phyloP scores from a whole-genome alignment of 2,113 vertebrate species.

The Periophthalmus modestus region DNA sequence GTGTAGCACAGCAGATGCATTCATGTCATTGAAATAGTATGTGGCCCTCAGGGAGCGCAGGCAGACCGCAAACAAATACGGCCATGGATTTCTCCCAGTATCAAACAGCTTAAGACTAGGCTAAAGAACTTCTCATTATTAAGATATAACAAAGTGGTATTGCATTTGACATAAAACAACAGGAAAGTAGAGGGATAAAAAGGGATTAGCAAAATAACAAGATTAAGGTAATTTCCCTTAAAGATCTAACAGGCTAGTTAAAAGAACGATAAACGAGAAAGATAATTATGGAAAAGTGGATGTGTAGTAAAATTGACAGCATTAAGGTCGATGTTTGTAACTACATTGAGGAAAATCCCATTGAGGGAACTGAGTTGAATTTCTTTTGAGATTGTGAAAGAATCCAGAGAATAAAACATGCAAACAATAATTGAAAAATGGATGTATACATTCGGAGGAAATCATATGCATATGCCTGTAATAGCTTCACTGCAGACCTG shows the following conservation, averaged over 20 bases:
- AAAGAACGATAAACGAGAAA: too few species aligned
- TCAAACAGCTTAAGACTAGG: slow-evolving; percentile 18
- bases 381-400: not conserved
- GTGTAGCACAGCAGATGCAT: slow-evolving; percentile 70
- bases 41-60: slow-evolving; percentile 49
- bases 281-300: not conserved
- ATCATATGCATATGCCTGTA: not conserved
- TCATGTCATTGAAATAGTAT: slow-evolving; percentile 74
- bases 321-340: slow-evolving; percentile 4
- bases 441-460: not conserved
- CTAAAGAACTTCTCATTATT: slow-evolving; percentile 14
- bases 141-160: not conserved
- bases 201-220: not conserved
- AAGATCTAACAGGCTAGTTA: not conserved
- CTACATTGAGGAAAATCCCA: not conserved
- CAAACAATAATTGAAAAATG: too few species aligned
- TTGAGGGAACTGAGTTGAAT: not conserved
- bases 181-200: not conserved
- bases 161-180: not conserved
- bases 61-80: slow-evolving; percentile 63
- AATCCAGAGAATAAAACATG: slow-evolving; percentile 5
- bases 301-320: not conserved
- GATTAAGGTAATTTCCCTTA: not conserved
- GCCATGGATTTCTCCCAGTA: slow-evolving; percentile 40
- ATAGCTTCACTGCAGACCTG: not conserved